Evolutionary conservation across 2,888 invertebrate genomes (phyloP).

Genomic region (Dynastes hyllus): DNA sequence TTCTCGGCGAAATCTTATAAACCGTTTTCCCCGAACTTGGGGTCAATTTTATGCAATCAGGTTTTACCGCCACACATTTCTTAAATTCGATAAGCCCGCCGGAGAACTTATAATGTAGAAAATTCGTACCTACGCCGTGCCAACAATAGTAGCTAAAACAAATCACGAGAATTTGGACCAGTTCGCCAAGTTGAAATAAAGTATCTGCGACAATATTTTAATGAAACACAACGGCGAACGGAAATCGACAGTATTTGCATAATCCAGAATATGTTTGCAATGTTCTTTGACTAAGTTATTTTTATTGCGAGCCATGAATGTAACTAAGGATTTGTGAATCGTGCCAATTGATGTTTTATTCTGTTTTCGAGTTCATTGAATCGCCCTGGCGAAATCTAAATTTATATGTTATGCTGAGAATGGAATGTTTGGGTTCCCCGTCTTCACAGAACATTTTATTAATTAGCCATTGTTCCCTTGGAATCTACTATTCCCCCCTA

Average conservation of each 20-base stretch:
- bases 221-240: slow-evolving; percentile 53
- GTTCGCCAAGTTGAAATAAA: slow-evolving; percentile 40
- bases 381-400: slow-evolving; percentile 49
- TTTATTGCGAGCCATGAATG: slow-evolving; percentile 55
- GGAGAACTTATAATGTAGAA: slow-evolving; percentile 40
- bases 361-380: slow-evolving; percentile 69
- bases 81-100: slow-evolving; percentile 44
- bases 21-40: too few species aligned
- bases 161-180: slow-evolving; percentile 41
- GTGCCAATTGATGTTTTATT: slow-evolving; percentile 67
- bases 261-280: slow-evolving; percentile 64
- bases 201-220: slow-evolving; percentile 42
- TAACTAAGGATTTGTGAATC: slow-evolving; percentile 63
- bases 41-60: too few species aligned
- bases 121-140: slow-evolving; percentile 39
- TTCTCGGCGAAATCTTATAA: not conserved
- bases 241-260: slow-evolving; percentile 60
- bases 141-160: slow-evolving; percentile 45
- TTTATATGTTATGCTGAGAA: slow-evolving; percentile 52
- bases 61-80: slow-evolving; percentile 29
- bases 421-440: slow-evolving; percentile 46
- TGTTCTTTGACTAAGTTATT: slow-evolving; percentile 62
- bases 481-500: slow-evolving; percentile 20
- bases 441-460: slow-evolving; percentile 22
- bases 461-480: slow-evolving; percentile 28